Evolutionary conservation across 2,113 vertebrate species (phyloP), one percentile per base, ranked within the genome.

Genomic region (Hippocampus comes): DNA sequence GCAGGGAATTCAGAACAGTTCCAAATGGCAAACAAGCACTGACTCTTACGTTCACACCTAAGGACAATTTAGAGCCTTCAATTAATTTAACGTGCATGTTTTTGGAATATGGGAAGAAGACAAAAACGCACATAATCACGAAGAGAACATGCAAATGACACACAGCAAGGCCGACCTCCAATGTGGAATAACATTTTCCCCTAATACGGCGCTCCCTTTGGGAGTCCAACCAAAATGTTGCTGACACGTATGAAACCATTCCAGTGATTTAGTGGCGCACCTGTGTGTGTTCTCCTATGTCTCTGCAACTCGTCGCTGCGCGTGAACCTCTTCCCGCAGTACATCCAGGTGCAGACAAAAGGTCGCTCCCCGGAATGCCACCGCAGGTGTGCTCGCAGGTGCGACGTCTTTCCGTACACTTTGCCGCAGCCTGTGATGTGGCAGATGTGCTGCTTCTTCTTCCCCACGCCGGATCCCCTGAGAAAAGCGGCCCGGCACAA

Each of bases 361-460:
- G 97, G 97, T 80, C 97, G 94, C 83, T 99, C 97, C 81, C 97
- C 97, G 66, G 96, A 97, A 93, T 99, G 97, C 97, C 97, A 99
- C 84, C 97, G 97, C 85, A 99, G 95, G 83, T 99, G 97, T 70
- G 97, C 97, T 91, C 97, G 94, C 92, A 99, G 92, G 87, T 99
- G 97, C 9, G 97, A 99, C 0, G 97, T 99, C 81, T 99, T 99
- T 73, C 97, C 97, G 56, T 99, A 99, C 1, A 99, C 97, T 94
- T 99, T 99, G 82, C 95, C 96, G 89, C 97, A 99, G 75, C 97
- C 97, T 12, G 93, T 94, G 78, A 99, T 98, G 89, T 99, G 97
- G 91, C 97, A 99, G 89, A 99, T 95, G 90, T 99, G 97, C 88
- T 98, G 96, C 88, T 99, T 98, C 92, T 99, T 99, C 89, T 98